Evolutionary conservation across 2,888 invertebrate species (phyloP), one percentile per base, ranked within the genome.

Genomic region (Elysia crispata): DNA sequence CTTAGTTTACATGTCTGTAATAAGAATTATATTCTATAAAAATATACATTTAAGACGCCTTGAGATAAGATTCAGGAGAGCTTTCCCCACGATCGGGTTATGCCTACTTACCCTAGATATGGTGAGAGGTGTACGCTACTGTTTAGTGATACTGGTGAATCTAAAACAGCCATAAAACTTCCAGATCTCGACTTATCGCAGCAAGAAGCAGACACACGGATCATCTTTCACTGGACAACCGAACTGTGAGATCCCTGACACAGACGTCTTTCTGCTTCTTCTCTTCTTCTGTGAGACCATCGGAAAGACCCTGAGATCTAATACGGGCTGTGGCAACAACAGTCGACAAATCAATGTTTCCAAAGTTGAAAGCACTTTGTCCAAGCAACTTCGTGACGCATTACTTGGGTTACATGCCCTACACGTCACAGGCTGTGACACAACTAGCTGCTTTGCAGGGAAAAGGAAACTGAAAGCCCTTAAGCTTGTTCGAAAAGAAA

Each of bases 401-500:
- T 41, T 60, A 23, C 3, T 60, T 23, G 60, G 60, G 3, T 3
- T 60, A 3, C 60, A 60, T 60, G 25, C 23, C 3, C 13, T 60
- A n/a, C n/a, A n/a, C n/a, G n/a, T n/a, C 25, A 60, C 60, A 60
- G 60, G 60, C n/a, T 60, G 60, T n/a, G n/a, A 23, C 23, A 60
- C 60, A 41, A 60, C 60, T 8, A 60, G 23, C 6, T n/a, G 23
- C 25, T 60, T 60, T 23, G 3, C n/a, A 5, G 25, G 25, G 25
- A 3, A 25, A 25, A 15, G 25, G 5, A 60, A 60, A 23, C 23
- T 23, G 6, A n/a, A 23, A 23, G n/a, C 60, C 6, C 60, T 25
- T 3, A 60, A 23, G 13, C n/a, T 60, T 41, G 11, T 41, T 41
- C 41, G n/a, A n/a, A n/a, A n/a, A n/a, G n/a, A n/a, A n/a, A n/a